Evolutionary conservation across 2,113 vertebrate species (phyloP).

Genomic region (Python bivittatus): DNA sequence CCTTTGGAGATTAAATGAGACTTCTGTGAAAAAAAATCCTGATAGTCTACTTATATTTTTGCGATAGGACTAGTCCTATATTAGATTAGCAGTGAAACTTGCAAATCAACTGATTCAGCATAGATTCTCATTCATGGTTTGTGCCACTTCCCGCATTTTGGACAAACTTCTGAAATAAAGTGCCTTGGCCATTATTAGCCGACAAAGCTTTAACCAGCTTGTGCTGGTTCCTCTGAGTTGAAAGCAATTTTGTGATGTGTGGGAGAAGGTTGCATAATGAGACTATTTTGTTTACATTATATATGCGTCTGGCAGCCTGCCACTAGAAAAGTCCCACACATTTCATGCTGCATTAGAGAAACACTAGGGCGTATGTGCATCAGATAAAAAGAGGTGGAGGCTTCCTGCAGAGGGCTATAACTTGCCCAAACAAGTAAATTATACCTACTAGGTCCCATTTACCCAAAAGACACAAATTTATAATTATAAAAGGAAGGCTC

Average conservation of each 20-base stretch:
- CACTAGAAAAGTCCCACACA: constrained; percentile 55
- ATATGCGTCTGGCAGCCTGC: constrained; percentile 54
- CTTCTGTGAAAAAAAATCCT: not conserved
- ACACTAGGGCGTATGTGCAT: constrained; percentile 40
- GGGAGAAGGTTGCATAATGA: constrained; percentile 31
- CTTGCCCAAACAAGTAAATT: constrained; percentile 62
- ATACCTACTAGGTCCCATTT: constrained; percentile 52
- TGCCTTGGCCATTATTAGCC: constrained; percentile 38
- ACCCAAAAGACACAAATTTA: constrained; percentile 52
- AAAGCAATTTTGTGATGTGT: constrained; percentile 37
- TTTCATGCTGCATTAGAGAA: constrained; percentile 45
- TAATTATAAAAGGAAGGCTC: constrained; percentile 59
- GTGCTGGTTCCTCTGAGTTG: constrained; percentile 21
- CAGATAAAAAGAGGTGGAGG: constrained; percentile 60
- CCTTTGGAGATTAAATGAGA: not conserved
- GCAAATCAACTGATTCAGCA: constrained; percentile 10
- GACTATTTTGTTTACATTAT: constrained; percentile 52
- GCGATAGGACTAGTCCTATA: not conserved
- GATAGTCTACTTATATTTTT: not conserved
- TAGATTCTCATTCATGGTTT: constrained; percentile 31
- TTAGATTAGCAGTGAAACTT: not conserved
- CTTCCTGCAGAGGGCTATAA: constrained; percentile 24
- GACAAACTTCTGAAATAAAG: constrained; percentile 1
- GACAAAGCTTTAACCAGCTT: constrained; percentile 23
- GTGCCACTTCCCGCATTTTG: not conserved